Conservation (phyloP, 2,797 vertebrate genomes). For the Phrynocephalus vlangalii region DNA sequence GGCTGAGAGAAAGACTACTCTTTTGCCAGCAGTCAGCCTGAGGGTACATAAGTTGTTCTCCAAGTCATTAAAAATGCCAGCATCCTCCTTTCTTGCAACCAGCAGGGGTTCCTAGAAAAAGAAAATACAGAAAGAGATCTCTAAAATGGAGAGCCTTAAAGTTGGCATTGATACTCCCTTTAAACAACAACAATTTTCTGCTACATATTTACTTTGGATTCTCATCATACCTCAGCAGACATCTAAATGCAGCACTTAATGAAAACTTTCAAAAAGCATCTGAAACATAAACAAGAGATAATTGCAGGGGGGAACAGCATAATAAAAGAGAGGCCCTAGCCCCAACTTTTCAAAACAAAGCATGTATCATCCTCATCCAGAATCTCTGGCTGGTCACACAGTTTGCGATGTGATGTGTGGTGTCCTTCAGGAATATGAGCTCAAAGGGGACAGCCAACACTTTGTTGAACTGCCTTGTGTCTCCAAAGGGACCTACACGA, state of each 20-base stretch:
- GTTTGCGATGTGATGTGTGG: background rate
- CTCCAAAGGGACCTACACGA: conserved; percentile 39
- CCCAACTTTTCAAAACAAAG: background rate
- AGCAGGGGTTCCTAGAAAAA: conserved; percentile 2
- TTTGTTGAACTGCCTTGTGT: conserved; percentile 25
- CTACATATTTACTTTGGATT: conserved; percentile 34
- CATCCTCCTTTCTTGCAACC: conserved; percentile 29
- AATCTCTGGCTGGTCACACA: background rate
- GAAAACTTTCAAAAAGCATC: conserved; percentile 11
- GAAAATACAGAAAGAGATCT: background rate
- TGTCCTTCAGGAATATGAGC: conserved; percentile 28
- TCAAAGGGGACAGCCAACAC: conserved; percentile 22
- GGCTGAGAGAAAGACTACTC: conserved; percentile 40
- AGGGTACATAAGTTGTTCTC: conserved; percentile 28
- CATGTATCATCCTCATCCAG: background rate
- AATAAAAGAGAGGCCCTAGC: background rate
- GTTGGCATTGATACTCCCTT: conserved; percentile 10
- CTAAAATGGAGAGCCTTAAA: background rate
- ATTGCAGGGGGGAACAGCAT: background rate
- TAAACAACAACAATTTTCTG: conserved; percentile 21
- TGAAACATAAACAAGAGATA: background rate
- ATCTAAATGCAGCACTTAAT: background rate
- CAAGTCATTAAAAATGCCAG: conserved; percentile 41
- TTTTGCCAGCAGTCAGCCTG: conserved; percentile 39
- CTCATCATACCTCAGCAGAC: conserved; percentile 3